Percentiles rank a stretch among this genome's conserved stretches.
phyloP scores from a whole-genome alignment of 2,113 vertebrate genomes.

The Actenoides hombroni region DNA sequence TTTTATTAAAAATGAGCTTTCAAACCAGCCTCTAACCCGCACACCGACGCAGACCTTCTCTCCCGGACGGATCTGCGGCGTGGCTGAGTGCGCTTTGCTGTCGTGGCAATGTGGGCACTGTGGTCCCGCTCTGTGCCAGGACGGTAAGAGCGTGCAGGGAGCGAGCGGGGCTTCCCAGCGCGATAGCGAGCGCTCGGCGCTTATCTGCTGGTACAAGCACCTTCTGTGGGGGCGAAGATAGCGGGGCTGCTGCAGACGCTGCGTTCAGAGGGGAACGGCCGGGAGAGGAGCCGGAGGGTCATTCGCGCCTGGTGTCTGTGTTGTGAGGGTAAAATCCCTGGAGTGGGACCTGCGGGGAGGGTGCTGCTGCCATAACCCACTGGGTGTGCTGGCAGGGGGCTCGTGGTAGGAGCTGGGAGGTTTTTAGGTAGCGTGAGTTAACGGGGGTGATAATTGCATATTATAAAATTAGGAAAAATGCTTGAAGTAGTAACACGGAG shows the following conservation, averaged over 20 bases:
- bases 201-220: not conserved
- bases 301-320: rapidly evolving
- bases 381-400: rapidly evolving
- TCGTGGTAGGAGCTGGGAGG: not conserved
- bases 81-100: rapidly evolving
- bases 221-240: not conserved
- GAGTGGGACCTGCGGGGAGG: not conserved
- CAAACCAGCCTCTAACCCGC: rapidly evolving
- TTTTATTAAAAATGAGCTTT: not conserved
- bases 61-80: rapidly evolving
- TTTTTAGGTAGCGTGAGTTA: not conserved
- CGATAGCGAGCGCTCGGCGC: rapidly evolving
- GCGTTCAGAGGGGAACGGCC: not conserved
- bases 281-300: not conserved
- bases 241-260: rapidly evolving
- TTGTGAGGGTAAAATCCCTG: rapidly evolving
- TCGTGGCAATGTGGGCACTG: rapidly evolving
- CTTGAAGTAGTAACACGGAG: not conserved
- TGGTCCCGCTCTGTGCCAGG: rapidly evolving
- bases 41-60: rapidly evolving
- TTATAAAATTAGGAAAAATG: not conserved
- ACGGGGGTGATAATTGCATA: not conserved
- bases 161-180: not conserved
- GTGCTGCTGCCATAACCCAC: not conserved
- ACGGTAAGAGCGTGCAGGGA: not conserved